Conservation (phyloP, 2,888 invertebrate species). For the Halictus ligatus region DNA sequence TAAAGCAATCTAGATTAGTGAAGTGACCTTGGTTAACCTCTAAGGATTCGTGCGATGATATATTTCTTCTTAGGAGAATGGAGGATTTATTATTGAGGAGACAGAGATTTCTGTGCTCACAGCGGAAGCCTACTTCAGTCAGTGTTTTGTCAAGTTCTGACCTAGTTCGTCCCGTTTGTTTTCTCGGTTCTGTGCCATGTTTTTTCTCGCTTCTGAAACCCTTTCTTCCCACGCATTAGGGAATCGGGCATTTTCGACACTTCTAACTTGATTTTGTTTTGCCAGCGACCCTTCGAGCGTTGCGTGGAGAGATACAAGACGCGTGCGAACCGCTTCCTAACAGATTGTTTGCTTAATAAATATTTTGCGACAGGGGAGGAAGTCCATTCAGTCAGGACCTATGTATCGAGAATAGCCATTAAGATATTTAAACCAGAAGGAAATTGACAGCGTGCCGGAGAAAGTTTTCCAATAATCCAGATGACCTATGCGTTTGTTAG, state of each 20-base stretch:
- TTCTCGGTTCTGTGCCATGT: conserved; percentile 32
- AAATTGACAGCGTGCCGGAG: neutral
- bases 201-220: conserved; percentile 37
- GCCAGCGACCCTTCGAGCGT: conserved; percentile 64
- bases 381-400: neutral
- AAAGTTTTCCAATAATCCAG: neutral
- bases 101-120: neutral
- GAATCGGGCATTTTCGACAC: conserved; percentile 64
- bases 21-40: neutral
- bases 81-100: neutral
- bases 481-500: neutral
- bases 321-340: conserved; percentile 73
- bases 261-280: conserved; percentile 41
- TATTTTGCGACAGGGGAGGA: conserved; percentile 12
- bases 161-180: conserved; percentile 22
- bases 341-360: conserved; percentile 70
- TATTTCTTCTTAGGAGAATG: neutral
- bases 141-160: neutral
- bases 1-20: neutral
- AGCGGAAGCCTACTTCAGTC: neutral
- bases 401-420: neutral
- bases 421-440: neutral
- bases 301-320: conserved; percentile 67
- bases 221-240: conserved; percentile 33
- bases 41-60: neutral